Evolutionary conservation across 2,797 vertebrate species (phyloP).

Genomic region (Macrochelys suwanniensis): DNA sequence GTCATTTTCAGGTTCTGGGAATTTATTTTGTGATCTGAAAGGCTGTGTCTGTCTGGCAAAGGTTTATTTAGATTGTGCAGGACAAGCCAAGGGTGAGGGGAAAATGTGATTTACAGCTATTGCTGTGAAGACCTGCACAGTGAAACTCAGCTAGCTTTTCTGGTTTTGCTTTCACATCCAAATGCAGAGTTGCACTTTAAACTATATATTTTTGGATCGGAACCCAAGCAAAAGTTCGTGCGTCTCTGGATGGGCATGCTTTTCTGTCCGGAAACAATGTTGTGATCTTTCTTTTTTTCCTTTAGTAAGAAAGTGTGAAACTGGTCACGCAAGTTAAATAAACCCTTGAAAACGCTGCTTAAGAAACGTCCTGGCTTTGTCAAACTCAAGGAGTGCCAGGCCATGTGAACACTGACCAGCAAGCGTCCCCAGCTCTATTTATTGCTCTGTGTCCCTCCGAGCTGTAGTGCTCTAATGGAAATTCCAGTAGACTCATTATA

Average conservation of each 20-base stretch:
- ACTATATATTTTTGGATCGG: background rate
- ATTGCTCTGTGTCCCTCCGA: background rate
- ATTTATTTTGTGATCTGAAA: background rate
- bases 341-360: background rate
- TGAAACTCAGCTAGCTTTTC: background rate
- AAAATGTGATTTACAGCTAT: background rate
- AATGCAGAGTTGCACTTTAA: background rate
- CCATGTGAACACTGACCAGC: background rate
- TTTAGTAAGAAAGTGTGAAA: constrained; percentile 28
- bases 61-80: background rate
- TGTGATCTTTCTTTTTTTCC: background rate
- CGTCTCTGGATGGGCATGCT: background rate
- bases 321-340: background rate
- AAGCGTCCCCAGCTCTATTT: constrained; percentile 19
- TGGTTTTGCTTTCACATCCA: too few relatives aligned
- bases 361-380: constrained; percentile 5
- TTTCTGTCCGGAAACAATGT: constrained; percentile 30
- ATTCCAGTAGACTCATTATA: background rate
- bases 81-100: background rate
- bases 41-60: background rate
- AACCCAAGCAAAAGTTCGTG: background rate
- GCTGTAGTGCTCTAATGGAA: constrained; percentile 24
- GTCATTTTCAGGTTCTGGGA: background rate
- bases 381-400: background rate
- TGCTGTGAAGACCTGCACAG: background rate